Conservation (phyloP, 2,113 vertebrate genomes). For the Lethenteron camtschaticum region DNA sequence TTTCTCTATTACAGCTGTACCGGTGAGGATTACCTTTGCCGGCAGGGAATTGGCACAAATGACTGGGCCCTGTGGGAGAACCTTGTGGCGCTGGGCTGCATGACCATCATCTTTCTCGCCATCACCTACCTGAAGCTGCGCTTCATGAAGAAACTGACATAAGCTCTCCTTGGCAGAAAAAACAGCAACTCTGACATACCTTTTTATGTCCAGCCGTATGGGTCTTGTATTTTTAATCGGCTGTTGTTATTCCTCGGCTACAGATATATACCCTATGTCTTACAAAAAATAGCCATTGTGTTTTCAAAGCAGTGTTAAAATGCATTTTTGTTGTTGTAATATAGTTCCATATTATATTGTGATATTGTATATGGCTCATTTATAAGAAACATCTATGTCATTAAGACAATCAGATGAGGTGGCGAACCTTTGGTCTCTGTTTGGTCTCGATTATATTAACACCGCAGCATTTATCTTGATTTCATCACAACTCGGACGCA, state of each 20-base stretch:
- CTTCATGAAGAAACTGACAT: slow-evolving; percentile 24
- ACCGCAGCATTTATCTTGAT: too few relatives aligned
- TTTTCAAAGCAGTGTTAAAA: not conserved
- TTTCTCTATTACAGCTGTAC: slow-evolving; percentile 18
- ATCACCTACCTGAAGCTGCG: slow-evolving; percentile 23
- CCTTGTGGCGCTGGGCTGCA: slow-evolving; percentile 20
- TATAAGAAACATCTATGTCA: too few relatives aligned
- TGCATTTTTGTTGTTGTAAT: not conserved
- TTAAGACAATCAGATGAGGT: too few relatives aligned
- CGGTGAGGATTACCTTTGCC: slow-evolving; percentile 20
- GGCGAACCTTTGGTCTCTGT: too few relatives aligned
- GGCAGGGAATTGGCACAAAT: slow-evolving; percentile 17
- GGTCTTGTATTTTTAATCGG: too few relatives aligned
- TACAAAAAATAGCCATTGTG: not conserved
- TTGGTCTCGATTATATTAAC: too few relatives aligned
- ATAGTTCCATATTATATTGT: not conserved
- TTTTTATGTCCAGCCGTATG: too few relatives aligned
- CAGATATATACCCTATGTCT: too few relatives aligned
- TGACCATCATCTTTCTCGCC: slow-evolving; percentile 20
- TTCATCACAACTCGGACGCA: too few relatives aligned
- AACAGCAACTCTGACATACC: not conserved
- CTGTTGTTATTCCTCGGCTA: too few relatives aligned
- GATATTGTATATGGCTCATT: too few relatives aligned
- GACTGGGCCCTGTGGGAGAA: slow-evolving; percentile 25
- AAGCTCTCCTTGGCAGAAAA: slow-evolving; percentile 7